Conservation (phyloP, 2,888 invertebrate species). For the Epistrophella euchroma region DNA sequence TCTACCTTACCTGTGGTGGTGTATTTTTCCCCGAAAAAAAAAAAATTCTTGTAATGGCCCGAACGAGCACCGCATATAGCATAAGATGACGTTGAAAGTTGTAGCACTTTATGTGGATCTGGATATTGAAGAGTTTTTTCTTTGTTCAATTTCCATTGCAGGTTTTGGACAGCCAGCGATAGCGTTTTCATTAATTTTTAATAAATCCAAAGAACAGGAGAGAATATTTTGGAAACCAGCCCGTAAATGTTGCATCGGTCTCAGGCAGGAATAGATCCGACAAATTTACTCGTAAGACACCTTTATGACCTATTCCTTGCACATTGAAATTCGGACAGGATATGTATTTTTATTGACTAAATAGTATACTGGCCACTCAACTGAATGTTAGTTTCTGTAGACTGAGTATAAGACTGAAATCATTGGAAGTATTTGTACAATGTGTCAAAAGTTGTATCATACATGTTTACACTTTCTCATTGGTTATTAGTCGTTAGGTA, state of each 20-base stretch:
- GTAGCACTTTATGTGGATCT: background rate
- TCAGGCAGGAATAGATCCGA: conserved; percentile 30
- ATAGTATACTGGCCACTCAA: conserved; percentile 42
- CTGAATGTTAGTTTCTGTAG: conserved; percentile 2
- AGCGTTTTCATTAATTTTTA: conserved; percentile 69
- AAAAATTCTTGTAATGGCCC: conserved; percentile 62
- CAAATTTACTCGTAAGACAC: conserved; percentile 45
- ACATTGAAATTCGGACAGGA: conserved; percentile 34
- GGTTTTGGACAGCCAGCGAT: conserved; percentile 19
- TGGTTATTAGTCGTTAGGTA: too few species aligned
- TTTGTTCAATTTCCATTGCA: conserved; percentile 55
- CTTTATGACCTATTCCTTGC: conserved; percentile 68
- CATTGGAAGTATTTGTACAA: background rate
- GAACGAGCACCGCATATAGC: conserved; percentile 60
- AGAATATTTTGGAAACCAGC: conserved; percentile 37
- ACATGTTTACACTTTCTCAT: too few species aligned
- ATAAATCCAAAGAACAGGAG: conserved; percentile 66
- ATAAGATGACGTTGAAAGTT: conserved; percentile 22
- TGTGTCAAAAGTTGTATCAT: background rate
- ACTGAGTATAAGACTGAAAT: background rate
- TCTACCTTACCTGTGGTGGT: conserved; percentile 1
- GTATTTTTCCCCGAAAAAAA: conserved; percentile 34
- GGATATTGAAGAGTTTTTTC: conserved; percentile 6
- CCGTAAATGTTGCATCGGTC: conserved; percentile 37
- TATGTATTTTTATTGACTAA: conserved; percentile 30